Percentiles rank a stretch among this genome's conserved stretches.
Evolutionary conservation across 2,797 vertebrate species (phyloP).

Genomic region (Acomys russatus): DNA sequence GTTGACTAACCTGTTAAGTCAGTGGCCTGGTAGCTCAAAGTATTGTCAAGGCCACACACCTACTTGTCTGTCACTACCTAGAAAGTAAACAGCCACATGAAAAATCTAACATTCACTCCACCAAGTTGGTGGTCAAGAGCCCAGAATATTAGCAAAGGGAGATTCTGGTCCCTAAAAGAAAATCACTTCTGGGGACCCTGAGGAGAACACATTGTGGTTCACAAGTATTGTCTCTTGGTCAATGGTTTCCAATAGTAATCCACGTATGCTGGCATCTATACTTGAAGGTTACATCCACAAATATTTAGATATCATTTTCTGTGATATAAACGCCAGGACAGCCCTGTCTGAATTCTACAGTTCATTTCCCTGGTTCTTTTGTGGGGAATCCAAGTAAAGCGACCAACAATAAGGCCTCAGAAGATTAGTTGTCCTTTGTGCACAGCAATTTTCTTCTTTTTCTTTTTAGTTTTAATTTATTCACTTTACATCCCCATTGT

Average conservation of each 20-base stretch:
- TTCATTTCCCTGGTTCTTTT: conserved; percentile 12
- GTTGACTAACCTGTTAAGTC: conserved; percentile 9
- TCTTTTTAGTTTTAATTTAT: too few relatives aligned
- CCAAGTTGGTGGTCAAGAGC: background rate
- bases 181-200: background rate
- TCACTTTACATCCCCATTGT: too few relatives aligned
- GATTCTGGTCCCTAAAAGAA: too few relatives aligned
- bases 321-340: background rate
- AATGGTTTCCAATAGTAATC: conserved; percentile 11
- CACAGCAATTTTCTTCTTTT: background rate
- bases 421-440: background rate
- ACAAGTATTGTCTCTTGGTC: background rate
- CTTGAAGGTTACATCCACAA: conserved; percentile 43
- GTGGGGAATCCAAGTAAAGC: background rate
- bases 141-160: background rate
- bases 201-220: background rate
- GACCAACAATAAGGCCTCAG: background rate
- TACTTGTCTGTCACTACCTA: background rate
- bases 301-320: conserved; percentile 6
- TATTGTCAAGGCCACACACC: background rate
- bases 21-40: background rate
- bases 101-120: background rate
- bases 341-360: background rate
- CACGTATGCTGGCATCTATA: background rate
- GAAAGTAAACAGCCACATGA: background rate